Base-by-base conservation (phyloP, 2,888 invertebrate species). In the Petrolisthes cinctipes region DNA sequence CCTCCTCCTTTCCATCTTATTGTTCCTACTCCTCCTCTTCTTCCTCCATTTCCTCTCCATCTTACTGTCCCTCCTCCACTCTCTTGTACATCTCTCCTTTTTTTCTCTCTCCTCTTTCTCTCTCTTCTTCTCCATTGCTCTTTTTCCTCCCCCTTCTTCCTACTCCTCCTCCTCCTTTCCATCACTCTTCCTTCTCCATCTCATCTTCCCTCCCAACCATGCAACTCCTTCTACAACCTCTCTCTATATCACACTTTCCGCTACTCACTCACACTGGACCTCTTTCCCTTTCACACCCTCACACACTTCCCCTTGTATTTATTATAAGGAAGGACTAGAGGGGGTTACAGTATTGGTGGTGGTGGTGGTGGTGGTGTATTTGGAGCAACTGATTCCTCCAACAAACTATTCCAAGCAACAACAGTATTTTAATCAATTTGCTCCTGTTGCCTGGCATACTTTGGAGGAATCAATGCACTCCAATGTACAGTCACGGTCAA, bases 11-110 rank as follows among this genome's bases (percentile, higher is more conserved):
- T 11, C 20, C 5, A 4, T 82, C 82, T 23, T 78, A 17, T 23
- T 6, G 9, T 61, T 23, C 17, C 11, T n/a, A 53, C 23, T 53
- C 7, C 17, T 4, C 56, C 4, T 54, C 54, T 7, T 37, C 20
- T 37, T 37, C 82, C 56, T 14, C 66, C 82, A 51, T 51, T 82
- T 57, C 57, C 82, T 68, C 83, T 68, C 82, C 57, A 17, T 68
- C 82, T 82, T 57, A 20, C 82, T 51, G 37, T 68, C 75, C 51
- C 75, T 75, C 75, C 23, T 68, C 66, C 82, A 51, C 82, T 68
- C 82, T 82, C 82, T 68, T 68, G 66, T 66, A 51, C 82, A 37
- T 54, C 54, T 54, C 54, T 20, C 54, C 79, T 54, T 57, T 80
- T 71, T 53, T 61, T 61, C 61, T 61, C 9, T 61, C 80, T 53